phyloP scores from a whole-genome alignment of 2,888 invertebrate genomes.

The Ctena decussata region DNA sequence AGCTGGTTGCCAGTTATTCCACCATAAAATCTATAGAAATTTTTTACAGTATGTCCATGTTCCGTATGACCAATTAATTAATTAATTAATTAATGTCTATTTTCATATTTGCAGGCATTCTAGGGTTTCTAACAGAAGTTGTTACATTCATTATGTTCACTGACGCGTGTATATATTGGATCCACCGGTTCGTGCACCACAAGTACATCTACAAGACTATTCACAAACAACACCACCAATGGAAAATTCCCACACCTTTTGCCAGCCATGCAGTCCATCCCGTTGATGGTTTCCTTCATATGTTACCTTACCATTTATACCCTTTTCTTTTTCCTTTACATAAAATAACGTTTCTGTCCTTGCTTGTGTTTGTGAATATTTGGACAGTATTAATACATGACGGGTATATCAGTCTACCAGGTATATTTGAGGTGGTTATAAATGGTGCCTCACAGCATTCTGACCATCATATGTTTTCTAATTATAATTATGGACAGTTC shows the following conservation, averaged over 20 bases:
- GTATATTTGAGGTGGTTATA: slow-evolving; percentile 81
- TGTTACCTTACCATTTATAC: slow-evolving; percentile 87
- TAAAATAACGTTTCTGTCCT: slow-evolving; percentile 86
- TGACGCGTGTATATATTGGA: slow-evolving; percentile 88
- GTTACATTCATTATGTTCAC: slow-evolving; percentile 87
- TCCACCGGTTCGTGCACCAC: slow-evolving; percentile 87
- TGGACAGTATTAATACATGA: slow-evolving; percentile 88
- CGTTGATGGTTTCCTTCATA: slow-evolving; percentile 87
- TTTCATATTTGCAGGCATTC: slow-evolving; percentile 77
- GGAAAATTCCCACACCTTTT: slow-evolving; percentile 87
- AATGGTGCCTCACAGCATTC: slow-evolving; percentile 88
- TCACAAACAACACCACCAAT: slow-evolving; percentile 87
- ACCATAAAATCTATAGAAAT: no score
- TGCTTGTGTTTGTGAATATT: slow-evolving; percentile 87
- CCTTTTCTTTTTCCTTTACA: slow-evolving; percentile 87
- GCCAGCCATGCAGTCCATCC: slow-evolving; percentile 88
- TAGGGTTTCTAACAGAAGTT: slow-evolving; percentile 75
- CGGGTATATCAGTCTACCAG: slow-evolving; percentile 86
- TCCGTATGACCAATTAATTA: no score
- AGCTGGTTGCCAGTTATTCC: no score
- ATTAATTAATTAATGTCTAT: no score
- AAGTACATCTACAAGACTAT: slow-evolving; percentile 85
- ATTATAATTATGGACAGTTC: slow-evolving; percentile 88
- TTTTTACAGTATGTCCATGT: no score
- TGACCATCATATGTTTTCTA: slow-evolving; percentile 87